Conservation (phyloP, 2,888 invertebrate genomes). For the Coenonympha glycerion region DNA sequence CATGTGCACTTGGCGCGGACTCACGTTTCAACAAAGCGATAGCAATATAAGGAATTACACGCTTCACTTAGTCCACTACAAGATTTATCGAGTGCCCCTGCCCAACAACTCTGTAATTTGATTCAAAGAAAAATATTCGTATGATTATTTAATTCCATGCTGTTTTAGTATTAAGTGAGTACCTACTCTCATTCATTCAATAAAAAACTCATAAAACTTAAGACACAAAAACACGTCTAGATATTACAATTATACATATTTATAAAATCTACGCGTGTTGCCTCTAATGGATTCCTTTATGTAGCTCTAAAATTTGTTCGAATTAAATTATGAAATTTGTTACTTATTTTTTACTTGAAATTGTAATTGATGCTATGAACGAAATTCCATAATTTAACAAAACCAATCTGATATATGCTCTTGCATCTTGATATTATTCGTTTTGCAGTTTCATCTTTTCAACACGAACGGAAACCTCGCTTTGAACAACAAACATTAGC, state of each 20-base stretch:
- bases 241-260: too few species aligned
- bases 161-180: not conserved
- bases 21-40: conserved; percentile 15
- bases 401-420: too few species aligned
- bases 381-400: too few species aligned
- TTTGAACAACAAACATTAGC: conserved; percentile 10
- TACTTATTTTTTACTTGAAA: too few species aligned
- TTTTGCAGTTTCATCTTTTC: conserved; percentile 3
- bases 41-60: conserved; percentile 18
- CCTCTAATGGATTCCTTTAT: too few species aligned
- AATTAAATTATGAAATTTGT: too few species aligned
- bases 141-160: not conserved
- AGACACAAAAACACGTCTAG: too few species aligned
- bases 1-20: conserved; percentile 12
- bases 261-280: too few species aligned
- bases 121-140: not conserved
- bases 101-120: conserved; percentile 15
- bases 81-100: conserved; percentile 19
- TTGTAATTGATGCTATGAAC: too few species aligned
- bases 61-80: conserved; percentile 15
- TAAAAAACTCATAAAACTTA: not conserved
- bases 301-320: too few species aligned
- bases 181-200: not conserved
- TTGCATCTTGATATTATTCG: too few species aligned
- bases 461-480: not conserved